Percentiles rank a stretch among this genome's conserved stretches.
Evolutionary conservation across 2,113 vertebrate species (phyloP).

Genomic region (Chlamydotis undulata): DNA sequence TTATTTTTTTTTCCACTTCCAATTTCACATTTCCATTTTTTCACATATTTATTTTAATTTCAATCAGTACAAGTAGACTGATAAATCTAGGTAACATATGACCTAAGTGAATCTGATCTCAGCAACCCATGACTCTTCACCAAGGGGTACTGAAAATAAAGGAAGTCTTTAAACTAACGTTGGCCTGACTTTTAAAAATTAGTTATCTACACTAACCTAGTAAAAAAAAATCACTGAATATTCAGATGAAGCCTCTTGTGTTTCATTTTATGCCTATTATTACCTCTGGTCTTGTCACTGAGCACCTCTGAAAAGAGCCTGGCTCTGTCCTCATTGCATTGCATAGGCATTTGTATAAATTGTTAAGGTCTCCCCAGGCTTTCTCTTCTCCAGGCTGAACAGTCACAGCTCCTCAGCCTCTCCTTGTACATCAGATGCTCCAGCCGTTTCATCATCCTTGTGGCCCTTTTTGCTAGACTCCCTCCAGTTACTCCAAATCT

Average conservation of each 20-base stretch:
- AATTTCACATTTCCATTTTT: background rate
- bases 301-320: background rate
- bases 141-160: background rate
- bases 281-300: background rate
- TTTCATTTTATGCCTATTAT: background rate
- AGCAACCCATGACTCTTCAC: background rate
- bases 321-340: background rate
- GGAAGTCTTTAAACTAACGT: background rate
- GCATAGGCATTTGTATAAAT: background rate
- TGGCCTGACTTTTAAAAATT: background rate
- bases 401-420: background rate
- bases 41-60: background rate
- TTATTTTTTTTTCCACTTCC: background rate
- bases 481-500: background rate
- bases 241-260: background rate
- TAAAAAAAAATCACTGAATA: background rate
- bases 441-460: background rate
- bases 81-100: background rate
- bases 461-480: background rate
- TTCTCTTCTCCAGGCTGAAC: no score
- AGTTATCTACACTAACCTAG: background rate
- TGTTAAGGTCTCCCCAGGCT: background rate
- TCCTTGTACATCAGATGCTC: background rate
- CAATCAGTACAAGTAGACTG: background rate
- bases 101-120: background rate